Conservation (phyloP, 1,140 invertebrate genomes). For the Chrysopa pallens region DNA sequence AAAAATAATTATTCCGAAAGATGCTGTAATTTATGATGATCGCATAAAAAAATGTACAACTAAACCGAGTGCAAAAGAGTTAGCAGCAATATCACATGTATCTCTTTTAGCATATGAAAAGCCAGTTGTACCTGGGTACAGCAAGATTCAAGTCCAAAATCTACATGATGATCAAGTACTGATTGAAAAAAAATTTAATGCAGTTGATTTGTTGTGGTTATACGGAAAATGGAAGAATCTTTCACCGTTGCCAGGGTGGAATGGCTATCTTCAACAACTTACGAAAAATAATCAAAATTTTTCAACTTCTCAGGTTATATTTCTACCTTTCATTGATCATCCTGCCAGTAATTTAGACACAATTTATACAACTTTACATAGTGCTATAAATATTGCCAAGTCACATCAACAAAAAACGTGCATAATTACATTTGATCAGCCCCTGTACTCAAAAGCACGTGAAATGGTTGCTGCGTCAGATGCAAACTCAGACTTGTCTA, state of each 20-base stretch:
- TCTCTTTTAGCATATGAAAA: neutral
- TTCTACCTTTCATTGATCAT: constrained; percentile 8
- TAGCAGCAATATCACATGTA: neutral
- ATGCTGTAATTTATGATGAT: neutral
- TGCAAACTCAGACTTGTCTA: constrained; percentile 4
- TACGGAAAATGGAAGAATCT: constrained; percentile 13
- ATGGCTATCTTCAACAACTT: constrained; percentile 12
- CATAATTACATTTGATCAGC: constrained; percentile 19
- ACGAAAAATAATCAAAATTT: constrained; percentile 8
- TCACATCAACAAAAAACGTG: constrained; percentile 8
- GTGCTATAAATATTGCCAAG: constrained; percentile 4
- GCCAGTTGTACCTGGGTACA: neutral
- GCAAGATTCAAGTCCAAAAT: constrained; percentile 8
- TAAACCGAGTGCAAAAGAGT: neutral
- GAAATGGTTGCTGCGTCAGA: constrained; percentile 7
- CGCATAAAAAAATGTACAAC: neutral
- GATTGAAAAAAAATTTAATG: constrained; percentile 10
- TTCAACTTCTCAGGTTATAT: constrained; percentile 6
- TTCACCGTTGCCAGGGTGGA: constrained; percentile 11
- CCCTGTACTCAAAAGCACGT: constrained; percentile 15
- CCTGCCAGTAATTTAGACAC: constrained; percentile 8
- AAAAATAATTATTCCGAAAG: neutral
- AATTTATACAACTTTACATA: constrained; percentile 6
- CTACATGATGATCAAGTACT: constrained; percentile 11
- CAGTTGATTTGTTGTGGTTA: constrained; percentile 15